Evolutionary conservation across 1,140 invertebrate genomes (phyloP).

Genomic region (Parapsyche elsis): DNA sequence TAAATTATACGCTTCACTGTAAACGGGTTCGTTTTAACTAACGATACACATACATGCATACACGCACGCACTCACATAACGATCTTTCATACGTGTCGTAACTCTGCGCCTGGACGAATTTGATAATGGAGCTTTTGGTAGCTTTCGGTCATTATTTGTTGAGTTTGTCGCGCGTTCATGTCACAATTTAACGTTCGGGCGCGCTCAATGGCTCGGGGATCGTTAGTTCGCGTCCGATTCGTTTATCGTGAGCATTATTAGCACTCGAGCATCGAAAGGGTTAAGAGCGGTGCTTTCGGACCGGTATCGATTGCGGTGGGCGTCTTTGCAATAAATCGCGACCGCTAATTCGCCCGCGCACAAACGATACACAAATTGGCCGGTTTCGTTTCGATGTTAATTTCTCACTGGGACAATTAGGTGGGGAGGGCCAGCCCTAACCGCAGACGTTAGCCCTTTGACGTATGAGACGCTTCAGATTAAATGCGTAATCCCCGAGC

Average conservation of each 20-base stretch:
- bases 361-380: conserved; percentile 42
- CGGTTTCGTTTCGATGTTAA: conserved; percentile 13
- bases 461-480: too few species aligned
- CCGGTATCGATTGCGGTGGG: conserved; percentile 39
- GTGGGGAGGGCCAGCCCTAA: too few species aligned
- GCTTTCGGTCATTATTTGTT: not conserved
- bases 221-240: not conserved
- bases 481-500: too few species aligned
- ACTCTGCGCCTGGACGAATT: not conserved
- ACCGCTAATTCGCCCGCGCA: conserved; percentile 36
- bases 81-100: not conserved
- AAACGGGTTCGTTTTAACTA: conserved; percentile 28
- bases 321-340: conserved; percentile 37
- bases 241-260: not conserved
- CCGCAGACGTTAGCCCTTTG: too few species aligned
- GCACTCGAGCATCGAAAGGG: not conserved
- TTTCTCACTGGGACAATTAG: conserved; percentile 40
- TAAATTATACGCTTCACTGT: conserved; percentile 15
- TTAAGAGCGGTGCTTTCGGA: not conserved
- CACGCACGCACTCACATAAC: not conserved
- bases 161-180: too few species aligned
- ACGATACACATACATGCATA: not conserved
- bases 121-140: not conserved
- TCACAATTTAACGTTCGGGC: too few species aligned
- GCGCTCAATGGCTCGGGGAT: too few species aligned